Evolutionary conservation across 2,888 invertebrate genomes (phyloP).

Genomic region (Eupithecia tripunctaria): DNA sequence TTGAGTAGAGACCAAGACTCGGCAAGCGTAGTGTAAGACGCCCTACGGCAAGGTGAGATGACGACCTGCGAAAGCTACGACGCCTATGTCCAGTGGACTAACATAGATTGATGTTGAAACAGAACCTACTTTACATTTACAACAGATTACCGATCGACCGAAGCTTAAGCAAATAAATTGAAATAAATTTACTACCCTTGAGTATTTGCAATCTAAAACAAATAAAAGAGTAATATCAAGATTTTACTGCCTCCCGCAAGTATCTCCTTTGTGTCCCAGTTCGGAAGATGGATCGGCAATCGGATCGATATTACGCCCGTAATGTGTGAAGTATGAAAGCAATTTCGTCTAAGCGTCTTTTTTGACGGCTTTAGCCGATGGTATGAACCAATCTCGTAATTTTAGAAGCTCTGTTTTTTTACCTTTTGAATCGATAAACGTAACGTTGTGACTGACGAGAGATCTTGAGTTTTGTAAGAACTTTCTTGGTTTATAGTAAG

Average conservation of each 20-base stretch:
- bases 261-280: conserved; percentile 14
- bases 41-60: no score
- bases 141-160: neutral
- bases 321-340: conserved; percentile 40
- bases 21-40: no score
- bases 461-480: neutral
- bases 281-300: conserved; percentile 23
- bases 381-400: conserved; percentile 35
- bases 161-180: neutral
- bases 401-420: neutral
- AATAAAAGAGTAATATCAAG: conserved; percentile 7
- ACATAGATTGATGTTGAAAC: no score
- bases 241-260: conserved; percentile 6
- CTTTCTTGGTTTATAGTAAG: neutral
- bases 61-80: no score
- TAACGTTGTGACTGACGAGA: neutral
- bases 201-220: conserved; percentile 1
- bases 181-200: neutral
- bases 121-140: neutral
- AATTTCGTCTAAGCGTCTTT: conserved; percentile 24
- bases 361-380: conserved; percentile 50
- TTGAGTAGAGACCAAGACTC: no score
- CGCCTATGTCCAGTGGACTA: no score
- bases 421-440: neutral
- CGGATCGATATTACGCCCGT: conserved; percentile 45